Conservation (phyloP, 2,888 invertebrate genomes). For the Alloscopus bannaensis region DNA sequence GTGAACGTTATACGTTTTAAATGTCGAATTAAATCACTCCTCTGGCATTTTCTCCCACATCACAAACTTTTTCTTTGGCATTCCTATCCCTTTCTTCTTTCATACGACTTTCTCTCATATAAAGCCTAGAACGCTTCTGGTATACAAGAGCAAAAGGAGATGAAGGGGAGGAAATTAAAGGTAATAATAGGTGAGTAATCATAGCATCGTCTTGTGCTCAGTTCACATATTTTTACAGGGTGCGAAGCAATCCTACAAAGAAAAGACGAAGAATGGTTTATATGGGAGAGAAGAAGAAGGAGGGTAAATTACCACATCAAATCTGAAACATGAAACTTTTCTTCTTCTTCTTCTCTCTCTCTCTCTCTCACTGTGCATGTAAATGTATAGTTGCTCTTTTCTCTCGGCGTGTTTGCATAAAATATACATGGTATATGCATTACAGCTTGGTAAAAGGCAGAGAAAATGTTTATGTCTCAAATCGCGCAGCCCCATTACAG, state of each 20-base stretch:
- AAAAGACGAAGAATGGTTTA: neutral
- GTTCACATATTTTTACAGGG: neutral
- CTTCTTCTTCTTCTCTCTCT: neutral
- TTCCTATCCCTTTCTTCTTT: too few species aligned
- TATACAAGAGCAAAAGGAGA: too few species aligned
- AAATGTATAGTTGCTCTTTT: too few species aligned
- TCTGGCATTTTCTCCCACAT: slow-evolving; percentile 57
- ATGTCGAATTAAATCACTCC: slow-evolving; percentile 65
- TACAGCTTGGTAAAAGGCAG: too few species aligned
- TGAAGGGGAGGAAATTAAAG: slow-evolving; percentile 28
- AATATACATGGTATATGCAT: neutral
- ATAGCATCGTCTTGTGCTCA: slow-evolving; percentile 17
- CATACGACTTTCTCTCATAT: too few species aligned
- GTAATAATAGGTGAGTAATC: slow-evolving; percentile 26
- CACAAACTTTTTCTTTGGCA: slow-evolving; percentile 5
- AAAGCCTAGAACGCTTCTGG: too few species aligned
- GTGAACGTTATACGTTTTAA: slow-evolving; percentile 46
- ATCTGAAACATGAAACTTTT: slow-evolving; percentile 39
- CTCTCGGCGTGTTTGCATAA: neutral
- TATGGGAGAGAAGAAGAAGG: neutral
- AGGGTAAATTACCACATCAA: slow-evolving; percentile 62
- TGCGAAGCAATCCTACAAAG: neutral
- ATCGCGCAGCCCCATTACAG: slow-evolving; percentile 54
- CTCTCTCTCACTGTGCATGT: neutral
- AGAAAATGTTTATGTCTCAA: slow-evolving; percentile 37